These are phyloP conservation scores for Thermophis baileyi DNA, from an alignment of 2,113 vertebrate species.

Conservation along the genomic window DNA sequence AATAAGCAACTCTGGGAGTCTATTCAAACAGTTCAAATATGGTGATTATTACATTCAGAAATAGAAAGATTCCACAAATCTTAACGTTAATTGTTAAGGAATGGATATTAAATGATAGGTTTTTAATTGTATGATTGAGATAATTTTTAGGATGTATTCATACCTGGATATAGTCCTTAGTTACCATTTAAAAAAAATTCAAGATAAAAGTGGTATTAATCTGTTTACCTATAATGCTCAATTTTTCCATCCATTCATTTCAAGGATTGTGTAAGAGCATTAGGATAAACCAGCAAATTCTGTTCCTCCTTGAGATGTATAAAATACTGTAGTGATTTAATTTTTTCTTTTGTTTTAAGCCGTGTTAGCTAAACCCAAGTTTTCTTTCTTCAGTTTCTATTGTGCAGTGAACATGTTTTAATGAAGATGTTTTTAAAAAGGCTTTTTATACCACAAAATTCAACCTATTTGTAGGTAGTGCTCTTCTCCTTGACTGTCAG, in stretches of 20 bases:
- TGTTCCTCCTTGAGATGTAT: neutral
- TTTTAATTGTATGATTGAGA: neutral
- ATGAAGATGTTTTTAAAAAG: neutral
- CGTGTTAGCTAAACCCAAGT: neutral
- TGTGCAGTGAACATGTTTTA: neutral
- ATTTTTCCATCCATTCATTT: neutral
- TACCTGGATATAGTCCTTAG: neutral
- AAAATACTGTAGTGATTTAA: neutral
- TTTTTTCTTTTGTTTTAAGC: neutral
- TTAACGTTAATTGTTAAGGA: neutral
- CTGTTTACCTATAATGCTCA: neutral
- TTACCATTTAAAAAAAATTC: neutral
- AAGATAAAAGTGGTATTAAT: neutral
- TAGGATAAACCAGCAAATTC: neutral
- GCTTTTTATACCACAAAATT: neutral
- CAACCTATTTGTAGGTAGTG: neutral
- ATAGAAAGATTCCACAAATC: neutral
- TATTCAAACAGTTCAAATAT: neutral
- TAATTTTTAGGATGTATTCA: neutral
- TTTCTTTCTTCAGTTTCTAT: neutral
- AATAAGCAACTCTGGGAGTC: neutral
- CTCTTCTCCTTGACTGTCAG: neutral
- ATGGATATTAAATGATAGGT: neutral
- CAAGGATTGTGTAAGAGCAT: neutral
- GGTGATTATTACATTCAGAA: neutral